These are phyloP conservation scores for Globia sparganii DNA, from an alignment of 2,888 invertebrate genomes.

Conservation along the genomic window DNA sequence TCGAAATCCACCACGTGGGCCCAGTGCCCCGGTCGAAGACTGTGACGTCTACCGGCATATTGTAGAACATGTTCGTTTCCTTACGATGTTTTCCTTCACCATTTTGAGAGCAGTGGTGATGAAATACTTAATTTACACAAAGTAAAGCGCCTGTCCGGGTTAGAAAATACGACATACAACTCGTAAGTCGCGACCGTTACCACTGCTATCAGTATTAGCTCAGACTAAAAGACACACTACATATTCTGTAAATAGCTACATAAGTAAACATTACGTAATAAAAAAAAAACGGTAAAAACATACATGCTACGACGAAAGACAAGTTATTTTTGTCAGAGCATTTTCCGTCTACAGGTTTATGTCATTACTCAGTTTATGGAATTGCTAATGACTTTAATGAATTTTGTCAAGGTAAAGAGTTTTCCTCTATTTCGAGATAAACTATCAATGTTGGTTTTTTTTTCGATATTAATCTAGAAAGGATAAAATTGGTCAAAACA, in stretches of 20 bases:
- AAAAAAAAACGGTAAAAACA: neutral
- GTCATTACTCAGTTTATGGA: constrained; percentile 29
- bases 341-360: constrained; percentile 31
- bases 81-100: too few relatives aligned
- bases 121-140: too few relatives aligned
- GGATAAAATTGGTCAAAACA: neutral
- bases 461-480: neutral
- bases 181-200: too few relatives aligned
- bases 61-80: too few relatives aligned
- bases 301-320: neutral
- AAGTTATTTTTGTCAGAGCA: constrained; percentile 25
- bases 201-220: neutral
- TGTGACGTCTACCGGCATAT: too few relatives aligned
- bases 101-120: too few relatives aligned
- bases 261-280: constrained; percentile 7
- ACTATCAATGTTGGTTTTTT: neutral
- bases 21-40: too few relatives aligned
- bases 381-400: constrained; percentile 43
- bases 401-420: constrained; percentile 37
- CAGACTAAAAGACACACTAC: neutral
- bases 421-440: constrained; percentile 25
- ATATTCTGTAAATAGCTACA: neutral
- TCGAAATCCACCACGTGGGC: too few relatives aligned
- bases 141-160: too few relatives aligned
- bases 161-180: too few relatives aligned